Base-by-base conservation (phyloP, 2,113 vertebrate genomes). In the Sapajus apella region DNA sequence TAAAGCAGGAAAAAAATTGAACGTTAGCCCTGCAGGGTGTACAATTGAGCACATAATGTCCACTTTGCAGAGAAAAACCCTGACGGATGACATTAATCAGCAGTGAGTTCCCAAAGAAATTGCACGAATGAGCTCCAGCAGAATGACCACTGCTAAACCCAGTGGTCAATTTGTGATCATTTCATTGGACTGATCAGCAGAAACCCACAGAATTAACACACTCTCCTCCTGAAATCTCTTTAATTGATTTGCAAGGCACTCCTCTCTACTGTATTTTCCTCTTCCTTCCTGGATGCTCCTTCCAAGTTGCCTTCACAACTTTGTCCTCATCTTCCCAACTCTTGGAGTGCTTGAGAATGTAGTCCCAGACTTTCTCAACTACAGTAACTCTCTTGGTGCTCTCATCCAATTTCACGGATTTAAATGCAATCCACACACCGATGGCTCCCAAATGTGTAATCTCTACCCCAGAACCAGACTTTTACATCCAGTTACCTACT, bases 51-150 rank as follows among this genome's bases (percentile, higher is more conserved):
- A 5, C 27, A 56, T 35, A 8, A 30, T 1, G 27, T 72, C 58
- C 25, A 30, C 64, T 68, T 45, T 47, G 81, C 58, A 9, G 17
- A 95, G 87, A 43, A 80, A 68, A 81, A 16, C 30, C 55, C 64
- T 37, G 52, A n/a, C 45, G 85, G 75, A 40, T 8, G 25, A 40
- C 16, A 66, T 20, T 50, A 12, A 52, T 27, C 37, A 58, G n/a
- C 47, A 68, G 83, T 61, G 58, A 30, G 82, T 58, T 91, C 70
- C 73, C 68, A 79, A 3, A 8, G 37, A 16, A n/a, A 91, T 1
- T 40, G 58, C 52, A 55, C 87, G 43, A 43, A 75, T 32, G 82
- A 93, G 86, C 85, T 84, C 91, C 94, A 80, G 58, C n/a, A n/a
- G n/a, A n/a, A n/a, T 43, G 68, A 89, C 72, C 77, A 20, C 6